phyloP scores from a whole-genome alignment of 2,888 invertebrate genomes.

The Adela reaumurella region DNA sequence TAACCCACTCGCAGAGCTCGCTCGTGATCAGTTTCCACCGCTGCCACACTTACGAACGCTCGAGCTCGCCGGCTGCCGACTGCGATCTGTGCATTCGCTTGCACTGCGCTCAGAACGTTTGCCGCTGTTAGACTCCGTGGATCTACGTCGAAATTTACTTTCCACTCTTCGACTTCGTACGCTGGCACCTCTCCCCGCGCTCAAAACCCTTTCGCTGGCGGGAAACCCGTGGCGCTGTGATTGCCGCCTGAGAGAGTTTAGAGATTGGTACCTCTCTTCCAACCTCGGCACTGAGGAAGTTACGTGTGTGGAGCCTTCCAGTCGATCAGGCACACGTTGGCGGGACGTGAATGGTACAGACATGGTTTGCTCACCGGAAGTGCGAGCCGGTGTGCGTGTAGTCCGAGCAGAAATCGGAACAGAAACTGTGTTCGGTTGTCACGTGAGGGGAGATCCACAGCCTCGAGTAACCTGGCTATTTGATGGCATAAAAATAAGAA shows the following conservation, averaged over 20 bases:
- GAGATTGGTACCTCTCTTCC: constrained; percentile 77
- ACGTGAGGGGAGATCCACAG: constrained; percentile 78
- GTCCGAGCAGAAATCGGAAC: constrained; percentile 75
- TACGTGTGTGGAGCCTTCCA: constrained; percentile 68
- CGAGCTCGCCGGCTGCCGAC: constrained; percentile 75
- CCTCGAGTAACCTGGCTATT: constrained; percentile 81
- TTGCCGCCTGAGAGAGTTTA: constrained; percentile 78
- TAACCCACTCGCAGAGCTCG: constrained; percentile 72
- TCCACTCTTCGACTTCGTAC: constrained; percentile 58
- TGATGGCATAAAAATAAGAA: constrained; percentile 60
- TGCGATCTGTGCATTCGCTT: constrained; percentile 70
- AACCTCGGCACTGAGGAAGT: constrained; percentile 75
- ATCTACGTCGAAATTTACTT: constrained; percentile 77
- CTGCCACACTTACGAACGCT: constrained; percentile 77
- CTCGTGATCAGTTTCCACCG: constrained; percentile 75
- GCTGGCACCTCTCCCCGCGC: constrained; percentile 66
- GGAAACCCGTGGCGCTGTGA: constrained; percentile 91
- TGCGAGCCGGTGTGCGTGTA: constrained; percentile 59
- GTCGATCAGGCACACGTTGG: constrained; percentile 71
- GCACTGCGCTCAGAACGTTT: constrained; percentile 66
- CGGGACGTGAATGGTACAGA: constrained; percentile 69
- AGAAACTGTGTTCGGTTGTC: constrained; percentile 78
- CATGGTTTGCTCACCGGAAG: constrained; percentile 80
- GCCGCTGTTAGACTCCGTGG: constrained; percentile 69
- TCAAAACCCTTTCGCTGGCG: constrained; percentile 77